Evolutionary conservation across 2,113 vertebrate genomes (phyloP).

Genomic region (Ptilorrhoa leucosticta): DNA sequence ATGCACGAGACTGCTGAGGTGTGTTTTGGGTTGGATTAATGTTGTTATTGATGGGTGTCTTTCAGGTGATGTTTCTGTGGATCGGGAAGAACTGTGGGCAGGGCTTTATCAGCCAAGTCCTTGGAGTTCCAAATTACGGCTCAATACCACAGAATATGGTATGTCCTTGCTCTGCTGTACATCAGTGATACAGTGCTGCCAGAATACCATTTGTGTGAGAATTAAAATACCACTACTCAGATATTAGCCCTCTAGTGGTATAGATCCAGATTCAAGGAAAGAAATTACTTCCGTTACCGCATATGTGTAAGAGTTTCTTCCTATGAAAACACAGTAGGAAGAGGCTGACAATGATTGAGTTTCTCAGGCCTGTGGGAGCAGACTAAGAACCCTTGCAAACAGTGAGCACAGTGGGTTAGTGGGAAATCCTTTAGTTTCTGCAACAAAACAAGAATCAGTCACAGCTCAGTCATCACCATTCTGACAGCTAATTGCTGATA

Average conservation of each 20-base stretch:
- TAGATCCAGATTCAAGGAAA: not conserved
- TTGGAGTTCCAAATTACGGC: conserved; percentile 86
- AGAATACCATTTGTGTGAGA: not conserved
- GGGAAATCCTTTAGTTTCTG: not conserved
- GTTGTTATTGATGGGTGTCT: not conserved
- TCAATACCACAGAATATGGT: conserved; percentile 88
- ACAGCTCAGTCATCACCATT: not conserved
- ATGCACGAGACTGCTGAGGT: not conserved
- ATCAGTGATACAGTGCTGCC: not conserved
- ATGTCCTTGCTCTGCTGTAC: conserved; percentile 15
- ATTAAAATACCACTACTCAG: not conserved
- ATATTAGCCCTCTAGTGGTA: not conserved
- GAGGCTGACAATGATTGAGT: not conserved
- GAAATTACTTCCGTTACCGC: not conserved
- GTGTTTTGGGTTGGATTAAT: not conserved
- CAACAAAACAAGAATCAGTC: not conserved
- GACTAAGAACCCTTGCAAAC: not conserved
- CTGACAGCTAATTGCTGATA: not conserved
- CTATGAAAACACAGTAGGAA: not conserved
- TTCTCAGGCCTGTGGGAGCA: not conserved
- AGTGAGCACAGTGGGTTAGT: not conserved
- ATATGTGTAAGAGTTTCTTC: not conserved
- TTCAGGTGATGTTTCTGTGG: conserved; percentile 89
- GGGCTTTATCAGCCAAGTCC: conserved; percentile 85
- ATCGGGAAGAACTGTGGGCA: conserved; percentile 87